Evolutionary conservation across 2,888 invertebrate genomes (phyloP), one percentile per base, ranked within the genome.

Genomic region (Acronicta leporina): DNA sequence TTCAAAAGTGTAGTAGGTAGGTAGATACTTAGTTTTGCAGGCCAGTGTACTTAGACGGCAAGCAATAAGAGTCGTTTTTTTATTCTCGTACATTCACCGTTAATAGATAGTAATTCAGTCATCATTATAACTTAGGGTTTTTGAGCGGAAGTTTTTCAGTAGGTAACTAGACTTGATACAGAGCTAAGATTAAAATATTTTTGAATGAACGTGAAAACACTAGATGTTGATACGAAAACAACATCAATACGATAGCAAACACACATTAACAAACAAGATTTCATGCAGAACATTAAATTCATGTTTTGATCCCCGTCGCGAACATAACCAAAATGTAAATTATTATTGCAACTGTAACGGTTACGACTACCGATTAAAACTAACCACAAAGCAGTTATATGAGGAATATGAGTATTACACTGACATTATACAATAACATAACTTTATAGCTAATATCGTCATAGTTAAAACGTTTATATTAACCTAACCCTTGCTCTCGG

Each of bases 331-430:
- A 86, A 89, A 83, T 89, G 87, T 90, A 33, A 92, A 93, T 92
- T 92, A 92, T 91, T 92, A 92, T 93, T 90, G 87, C 89, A 82
- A 86, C 87, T 88, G 88, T 92, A 89, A 94, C 85, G 85, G 90
- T 94, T 93, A 94, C 79, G 90, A 87, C 84, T 71, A 73, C 79
- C 86, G 83, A 91, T 92, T 92, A 91, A 90, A 91, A 91, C 89
- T 89, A 89, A 91, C 92, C 92, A 73, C 88, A 76, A 79, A 80
- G 80, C 84, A 79, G 75, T 84, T 79, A 40, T 46, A 49, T 44
- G 49, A 71, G 57, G 57, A 55, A 76, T 79, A 83, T 68, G 64
- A 59, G 68, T 74, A 77, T 68, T 72, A 67, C 51, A 61, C 49
- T 59, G 20, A 60, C 45, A 60, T 65, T 48, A 45, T 54, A 73